A percentile compares a stretch with the other conserved stretches of the same genome.
Evolutionary conservation across 2,797 vertebrate species (phyloP).

Genomic region (Pipistrellus pipistrellus): DNA sequence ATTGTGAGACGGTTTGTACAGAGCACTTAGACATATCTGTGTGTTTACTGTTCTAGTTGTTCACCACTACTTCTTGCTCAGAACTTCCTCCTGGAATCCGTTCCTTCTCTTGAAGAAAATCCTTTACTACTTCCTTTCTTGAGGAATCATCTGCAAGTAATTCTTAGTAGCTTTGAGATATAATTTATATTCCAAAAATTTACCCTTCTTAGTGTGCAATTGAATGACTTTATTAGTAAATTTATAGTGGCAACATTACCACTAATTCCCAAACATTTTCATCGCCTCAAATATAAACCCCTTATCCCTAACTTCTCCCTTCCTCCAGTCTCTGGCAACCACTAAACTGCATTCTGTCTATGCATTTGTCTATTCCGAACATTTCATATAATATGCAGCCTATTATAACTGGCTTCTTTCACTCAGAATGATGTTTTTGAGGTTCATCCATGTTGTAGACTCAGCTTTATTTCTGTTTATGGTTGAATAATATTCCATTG

Average conservation of each 20-base stretch:
- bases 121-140: background rate
- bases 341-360: background rate
- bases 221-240: background rate
- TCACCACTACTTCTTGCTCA: background rate
- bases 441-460: rapidly evolving
- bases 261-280: background rate
- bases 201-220: background rate
- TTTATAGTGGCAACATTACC: background rate
- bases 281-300: background rate
- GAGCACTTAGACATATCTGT: background rate
- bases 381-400: background rate
- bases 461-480: background rate
- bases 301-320: background rate
- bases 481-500: background rate
- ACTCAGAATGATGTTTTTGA: background rate
- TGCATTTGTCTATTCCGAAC: background rate
- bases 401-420: background rate
- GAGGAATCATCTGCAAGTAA: background rate
- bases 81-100: background rate
- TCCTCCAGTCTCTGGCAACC: background rate
- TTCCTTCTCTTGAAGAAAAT: background rate
- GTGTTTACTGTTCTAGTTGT: background rate
- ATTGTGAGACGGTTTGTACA: background rate
- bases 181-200: background rate
- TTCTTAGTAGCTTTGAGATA: background rate